Conservation (phyloP, 2,888 invertebrate genomes). For the Melanostoma scalare region DNA sequence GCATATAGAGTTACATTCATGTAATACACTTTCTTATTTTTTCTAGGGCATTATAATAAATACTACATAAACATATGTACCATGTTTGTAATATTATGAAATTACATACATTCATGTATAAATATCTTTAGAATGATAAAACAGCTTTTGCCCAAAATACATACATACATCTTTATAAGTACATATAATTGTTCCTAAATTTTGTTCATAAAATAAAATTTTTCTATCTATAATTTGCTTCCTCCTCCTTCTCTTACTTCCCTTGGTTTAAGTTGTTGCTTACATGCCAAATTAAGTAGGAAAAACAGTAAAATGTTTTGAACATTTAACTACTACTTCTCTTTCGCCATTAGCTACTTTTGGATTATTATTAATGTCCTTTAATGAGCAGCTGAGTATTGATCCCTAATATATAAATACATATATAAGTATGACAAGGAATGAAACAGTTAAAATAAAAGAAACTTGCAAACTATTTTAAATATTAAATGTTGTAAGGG, state of each 20-base stretch:
- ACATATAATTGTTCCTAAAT: constrained; percentile 56
- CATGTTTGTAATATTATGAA: constrained; percentile 26
- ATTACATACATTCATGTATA: constrained; percentile 34
- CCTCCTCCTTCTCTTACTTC: background rate
- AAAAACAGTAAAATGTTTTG: constrained; percentile 7
- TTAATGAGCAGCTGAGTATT: constrained; percentile 25
- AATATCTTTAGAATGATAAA: constrained; percentile 38
- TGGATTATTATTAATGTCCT: constrained; percentile 38
- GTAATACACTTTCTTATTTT: constrained; percentile 11
- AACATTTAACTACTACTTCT: constrained; percentile 22
- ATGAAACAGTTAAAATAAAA: constrained; percentile 47
- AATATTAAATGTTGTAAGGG: background rate
- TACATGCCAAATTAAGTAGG: constrained; percentile 33
- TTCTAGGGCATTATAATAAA: constrained; percentile 32
- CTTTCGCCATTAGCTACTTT: constrained; percentile 10
- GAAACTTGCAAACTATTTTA: background rate
- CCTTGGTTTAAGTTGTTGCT: constrained; percentile 18
- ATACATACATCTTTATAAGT: background rate
- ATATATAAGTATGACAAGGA: constrained; percentile 17
- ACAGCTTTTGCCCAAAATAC: constrained; percentile 48
- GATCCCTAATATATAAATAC: constrained; percentile 32
- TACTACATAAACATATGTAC: constrained; percentile 12
- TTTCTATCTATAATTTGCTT: constrained; percentile 5
- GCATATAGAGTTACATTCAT: constrained; percentile 18
- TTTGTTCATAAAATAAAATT: constrained; percentile 21